These are phyloP conservation scores for Tupiocoris notatus DNA, from an alignment of 2,888 invertebrate species.

Conservation along the genomic window DNA sequence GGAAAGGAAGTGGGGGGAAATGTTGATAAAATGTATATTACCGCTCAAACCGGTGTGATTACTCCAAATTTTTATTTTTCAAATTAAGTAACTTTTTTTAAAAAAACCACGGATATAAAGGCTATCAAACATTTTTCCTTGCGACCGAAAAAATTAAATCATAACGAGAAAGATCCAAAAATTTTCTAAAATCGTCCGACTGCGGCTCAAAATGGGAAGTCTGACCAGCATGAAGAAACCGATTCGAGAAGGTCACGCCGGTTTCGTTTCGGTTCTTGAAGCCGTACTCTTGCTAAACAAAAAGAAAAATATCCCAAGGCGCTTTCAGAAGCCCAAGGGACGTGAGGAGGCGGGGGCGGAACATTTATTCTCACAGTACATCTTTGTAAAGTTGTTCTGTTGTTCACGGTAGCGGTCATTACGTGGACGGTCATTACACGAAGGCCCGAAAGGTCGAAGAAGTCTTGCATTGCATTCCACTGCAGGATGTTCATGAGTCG, in stretches of 20 bases:
- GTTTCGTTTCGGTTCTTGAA: background rate
- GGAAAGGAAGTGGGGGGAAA: no score
- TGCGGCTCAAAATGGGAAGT: no score
- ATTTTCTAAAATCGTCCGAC: no score
- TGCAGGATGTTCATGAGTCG: background rate
- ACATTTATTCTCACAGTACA: background rate
- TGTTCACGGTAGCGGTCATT: background rate
- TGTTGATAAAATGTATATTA: no score
- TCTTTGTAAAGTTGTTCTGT: background rate
- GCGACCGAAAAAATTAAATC: no score
- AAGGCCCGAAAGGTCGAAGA: background rate
- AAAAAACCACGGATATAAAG: no score
- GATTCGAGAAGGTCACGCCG: background rate
- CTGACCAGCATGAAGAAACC: background rate
- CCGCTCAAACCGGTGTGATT: no score
- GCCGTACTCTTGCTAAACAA: background rate
- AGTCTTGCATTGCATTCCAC: background rate
- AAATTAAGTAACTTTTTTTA: no score
- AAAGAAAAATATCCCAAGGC: background rate
- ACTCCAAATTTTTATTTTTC: no score
- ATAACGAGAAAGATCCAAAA: no score
- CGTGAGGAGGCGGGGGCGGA: background rate
- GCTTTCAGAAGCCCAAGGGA: background rate
- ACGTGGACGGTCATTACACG: background rate
- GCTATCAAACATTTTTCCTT: no score